phyloP scores from a whole-genome alignment of 1,140 invertebrate genomes.

The Trichonephila clavata region DNA sequence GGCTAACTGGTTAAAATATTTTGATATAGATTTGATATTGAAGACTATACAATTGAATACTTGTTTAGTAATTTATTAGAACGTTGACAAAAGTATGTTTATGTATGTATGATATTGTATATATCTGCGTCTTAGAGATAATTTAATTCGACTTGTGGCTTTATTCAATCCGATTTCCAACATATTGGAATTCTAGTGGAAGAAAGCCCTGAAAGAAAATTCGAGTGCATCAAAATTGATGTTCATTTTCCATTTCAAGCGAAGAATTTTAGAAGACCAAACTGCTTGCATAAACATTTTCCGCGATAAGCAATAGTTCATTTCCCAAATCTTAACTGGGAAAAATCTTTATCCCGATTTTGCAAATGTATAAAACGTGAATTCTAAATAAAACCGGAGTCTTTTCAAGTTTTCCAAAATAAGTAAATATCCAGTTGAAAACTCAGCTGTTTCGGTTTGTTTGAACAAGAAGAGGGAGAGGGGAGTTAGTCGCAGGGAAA shows the following conservation, averaged over 20 bases:
- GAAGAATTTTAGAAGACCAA: neutral
- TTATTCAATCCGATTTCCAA: neutral
- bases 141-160: too few species aligned
- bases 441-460: conserved; percentile 24
- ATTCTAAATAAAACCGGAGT: neutral
- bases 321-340: neutral
- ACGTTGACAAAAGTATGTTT: too few species aligned
- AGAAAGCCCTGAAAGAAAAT: neutral
- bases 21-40: too few species aligned
- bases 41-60: too few species aligned
- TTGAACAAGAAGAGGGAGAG: neutral
- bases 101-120: too few species aligned
- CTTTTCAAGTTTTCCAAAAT: neutral
- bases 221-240: neutral
- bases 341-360: neutral
- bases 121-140: too few species aligned
- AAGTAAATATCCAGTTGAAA: conserved; percentile 28
- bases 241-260: neutral
- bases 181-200: neutral
- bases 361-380: neutral
- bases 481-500: neutral
- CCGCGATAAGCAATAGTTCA: neutral
- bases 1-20: too few species aligned
- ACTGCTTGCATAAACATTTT: neutral
- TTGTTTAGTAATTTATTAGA: too few species aligned